These are phyloP conservation scores for Glyptemys insculpta DNA, from an alignment of 2,797 vertebrate genomes.

Conservation along the genomic window DNA sequence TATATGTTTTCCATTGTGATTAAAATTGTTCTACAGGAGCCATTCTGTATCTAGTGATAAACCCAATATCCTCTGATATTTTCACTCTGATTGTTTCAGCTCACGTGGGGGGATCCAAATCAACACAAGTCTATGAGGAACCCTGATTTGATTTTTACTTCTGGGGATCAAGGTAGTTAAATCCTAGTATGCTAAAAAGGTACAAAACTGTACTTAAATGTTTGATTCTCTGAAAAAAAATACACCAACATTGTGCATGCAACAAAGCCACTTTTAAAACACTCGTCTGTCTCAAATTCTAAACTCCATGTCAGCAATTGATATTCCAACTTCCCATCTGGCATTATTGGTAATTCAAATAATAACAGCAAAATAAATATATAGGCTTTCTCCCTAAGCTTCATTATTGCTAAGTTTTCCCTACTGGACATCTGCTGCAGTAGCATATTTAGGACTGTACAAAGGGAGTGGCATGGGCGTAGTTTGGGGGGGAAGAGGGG, in stretches of 20 bases:
- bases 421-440: not conserved
- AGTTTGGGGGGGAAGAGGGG: not conserved
- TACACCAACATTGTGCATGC: not conserved
- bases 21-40: slow-evolving; percentile 17
- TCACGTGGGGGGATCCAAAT: not conserved
- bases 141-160: not conserved
- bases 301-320: not conserved
- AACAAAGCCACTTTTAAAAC: not conserved
- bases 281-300: not conserved
- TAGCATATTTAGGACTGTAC: not conserved
- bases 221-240: not conserved
- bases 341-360: not conserved
- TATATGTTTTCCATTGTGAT: not conserved
- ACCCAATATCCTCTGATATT: not conserved
- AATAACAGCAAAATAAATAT: not conserved
- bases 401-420: not conserved
- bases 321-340: not conserved
- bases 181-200: not conserved
- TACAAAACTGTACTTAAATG: not conserved
- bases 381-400: not conserved
- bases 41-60: not conserved
- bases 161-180: not conserved
- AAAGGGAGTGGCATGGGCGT: not conserved
- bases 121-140: not conserved
- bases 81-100: not conserved